These are phyloP conservation scores for Chascanopsetta lugubris DNA, from an alignment of 2,113 vertebrate genomes.

Conservation along the genomic window DNA sequence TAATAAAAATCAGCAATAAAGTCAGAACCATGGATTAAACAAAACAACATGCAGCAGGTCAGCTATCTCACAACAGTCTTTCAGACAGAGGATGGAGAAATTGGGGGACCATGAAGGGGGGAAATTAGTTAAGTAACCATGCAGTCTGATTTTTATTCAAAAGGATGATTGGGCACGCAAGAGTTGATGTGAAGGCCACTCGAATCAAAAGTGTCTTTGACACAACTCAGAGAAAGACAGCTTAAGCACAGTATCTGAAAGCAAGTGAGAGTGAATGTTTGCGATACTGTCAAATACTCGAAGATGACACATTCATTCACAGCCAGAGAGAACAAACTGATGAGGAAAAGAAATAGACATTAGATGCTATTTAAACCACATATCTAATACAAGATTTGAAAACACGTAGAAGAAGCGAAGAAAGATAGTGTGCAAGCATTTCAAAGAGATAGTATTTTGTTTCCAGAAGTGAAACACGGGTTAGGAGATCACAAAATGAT, in stretches of 20 bases:
- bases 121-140: constrained; percentile 76
- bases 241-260: constrained; percentile 50
- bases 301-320: constrained; percentile 30
- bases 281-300: constrained; percentile 49
- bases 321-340: constrained; percentile 45
- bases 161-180: constrained; percentile 80
- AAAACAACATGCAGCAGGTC: constrained; percentile 87
- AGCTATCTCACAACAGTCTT: constrained; percentile 70
- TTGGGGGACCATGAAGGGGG: constrained; percentile 79
- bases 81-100: constrained; percentile 77
- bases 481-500: constrained; percentile 59
- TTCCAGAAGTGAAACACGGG: constrained; percentile 42
- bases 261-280: background rate
- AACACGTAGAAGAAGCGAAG: constrained; percentile 7
- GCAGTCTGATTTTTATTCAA: constrained; percentile 71
- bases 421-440: constrained; percentile 24
- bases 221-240: constrained; percentile 50
- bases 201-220: constrained; percentile 47
- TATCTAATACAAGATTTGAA: constrained; percentile 29
- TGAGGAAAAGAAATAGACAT: constrained; percentile 41
- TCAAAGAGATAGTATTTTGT: constrained; percentile 51
- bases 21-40: constrained; percentile 64
- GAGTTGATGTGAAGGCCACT: constrained; percentile 80
- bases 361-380: constrained; percentile 19
- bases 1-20: constrained; percentile 63